A percentile compares a stretch with the other conserved stretches of the same genome.
These are phyloP conservation scores for Shinisaurus crocodilurus DNA, from an alignment of 2,113 vertebrate species.

Conservation along the genomic window DNA sequence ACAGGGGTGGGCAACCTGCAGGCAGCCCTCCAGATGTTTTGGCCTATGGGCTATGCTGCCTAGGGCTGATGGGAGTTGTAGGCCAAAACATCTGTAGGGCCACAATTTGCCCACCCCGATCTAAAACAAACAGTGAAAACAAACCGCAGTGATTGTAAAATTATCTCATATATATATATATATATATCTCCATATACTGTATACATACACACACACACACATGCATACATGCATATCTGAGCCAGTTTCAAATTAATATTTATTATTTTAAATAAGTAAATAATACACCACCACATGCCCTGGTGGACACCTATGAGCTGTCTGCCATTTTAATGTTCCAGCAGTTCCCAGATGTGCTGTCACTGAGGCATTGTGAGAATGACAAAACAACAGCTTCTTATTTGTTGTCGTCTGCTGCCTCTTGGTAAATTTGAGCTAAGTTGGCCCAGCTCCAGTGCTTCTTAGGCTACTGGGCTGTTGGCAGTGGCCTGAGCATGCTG, in stretches of 20 bases:
- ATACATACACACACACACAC: too few species aligned
- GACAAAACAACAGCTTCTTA: neutral
- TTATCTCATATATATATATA: neutral
- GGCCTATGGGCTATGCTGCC: too few species aligned
- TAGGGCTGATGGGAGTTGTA: too few species aligned
- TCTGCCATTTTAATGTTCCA: neutral
- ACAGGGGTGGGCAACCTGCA: too few species aligned
- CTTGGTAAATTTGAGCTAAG: neutral
- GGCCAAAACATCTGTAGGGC: too few species aligned
- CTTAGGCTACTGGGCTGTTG: neutral
- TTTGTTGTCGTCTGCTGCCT: neutral
- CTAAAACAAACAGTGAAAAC: neutral
- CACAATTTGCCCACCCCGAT: too few species aligned
- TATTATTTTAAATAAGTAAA: neutral
- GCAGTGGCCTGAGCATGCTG: neutral
- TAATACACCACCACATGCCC: too few species aligned
- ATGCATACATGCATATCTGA: too few species aligned
- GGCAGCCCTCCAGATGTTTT: too few species aligned
- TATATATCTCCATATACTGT: too few species aligned
- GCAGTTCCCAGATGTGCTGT: neutral
- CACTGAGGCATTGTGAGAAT: neutral
- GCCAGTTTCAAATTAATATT: neutral
- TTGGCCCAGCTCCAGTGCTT: neutral
- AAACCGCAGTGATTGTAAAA: neutral
- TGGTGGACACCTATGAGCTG: neutral